Evolutionary conservation across 2,888 invertebrate species (phyloP).

Genomic region (Patella depressa): DNA sequence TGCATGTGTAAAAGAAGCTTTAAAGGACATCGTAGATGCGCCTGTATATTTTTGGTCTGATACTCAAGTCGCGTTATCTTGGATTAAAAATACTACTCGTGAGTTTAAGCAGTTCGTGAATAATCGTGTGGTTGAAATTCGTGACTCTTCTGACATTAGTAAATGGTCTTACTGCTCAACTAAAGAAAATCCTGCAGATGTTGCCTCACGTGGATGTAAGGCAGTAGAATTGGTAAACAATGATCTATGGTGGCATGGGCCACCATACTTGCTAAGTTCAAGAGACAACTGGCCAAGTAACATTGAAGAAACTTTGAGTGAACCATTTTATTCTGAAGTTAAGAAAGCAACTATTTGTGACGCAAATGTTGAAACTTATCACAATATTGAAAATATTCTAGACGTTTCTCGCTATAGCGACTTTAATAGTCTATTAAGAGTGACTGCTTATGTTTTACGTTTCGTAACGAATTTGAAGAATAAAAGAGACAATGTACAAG

Average conservation of each 20-base stretch:
- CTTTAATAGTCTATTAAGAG: not conserved
- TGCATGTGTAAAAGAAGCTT: not conserved
- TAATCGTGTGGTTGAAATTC: conserved; percentile 1
- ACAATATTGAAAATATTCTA: too few relatives aligned
- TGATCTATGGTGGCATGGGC: not conserved
- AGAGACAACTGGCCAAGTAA: too few relatives aligned
- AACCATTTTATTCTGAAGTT: not conserved
- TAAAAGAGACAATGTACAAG: not conserved
- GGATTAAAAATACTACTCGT: not conserved
- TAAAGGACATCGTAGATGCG: not conserved
- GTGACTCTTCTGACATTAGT: not conserved
- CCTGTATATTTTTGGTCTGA: too few relatives aligned
- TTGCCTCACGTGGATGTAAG: not conserved
- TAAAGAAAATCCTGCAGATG: not conserved
- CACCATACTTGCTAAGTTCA: not conserved
- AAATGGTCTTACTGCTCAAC: not conserved
- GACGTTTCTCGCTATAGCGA: too few relatives aligned
- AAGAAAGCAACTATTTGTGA: too few relatives aligned
- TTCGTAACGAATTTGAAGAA: not conserved
- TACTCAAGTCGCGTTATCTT: not conserved
- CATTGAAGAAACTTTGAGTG: too few relatives aligned
- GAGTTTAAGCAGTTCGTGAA: conserved; percentile 1
- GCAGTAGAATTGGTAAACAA: not conserved
- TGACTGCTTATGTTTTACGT: not conserved
- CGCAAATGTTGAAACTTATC: too few relatives aligned